phyloP scores from a whole-genome alignment of 2,113 vertebrate genomes.

The Notarius lentiginosus region DNA sequence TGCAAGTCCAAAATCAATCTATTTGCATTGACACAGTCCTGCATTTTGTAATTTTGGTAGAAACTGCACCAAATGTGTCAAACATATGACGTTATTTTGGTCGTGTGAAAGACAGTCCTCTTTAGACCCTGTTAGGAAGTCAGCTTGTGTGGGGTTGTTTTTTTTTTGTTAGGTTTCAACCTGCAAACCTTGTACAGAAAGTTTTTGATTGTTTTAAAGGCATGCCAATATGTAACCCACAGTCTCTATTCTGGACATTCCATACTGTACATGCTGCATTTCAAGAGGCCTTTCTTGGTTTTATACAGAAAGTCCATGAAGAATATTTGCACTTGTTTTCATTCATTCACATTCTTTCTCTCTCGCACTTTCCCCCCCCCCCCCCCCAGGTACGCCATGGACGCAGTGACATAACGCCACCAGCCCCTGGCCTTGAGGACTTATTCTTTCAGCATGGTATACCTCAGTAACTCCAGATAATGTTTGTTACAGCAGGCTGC shows the following conservation, averaged over 20 bases:
- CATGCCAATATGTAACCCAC: background rate
- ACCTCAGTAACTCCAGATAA: constrained; percentile 2
- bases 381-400: constrained; percentile 66
- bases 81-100: background rate
- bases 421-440: constrained; percentile 73
- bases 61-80: no score
- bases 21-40: no score
- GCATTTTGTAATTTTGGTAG: no score
- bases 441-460: constrained; percentile 73
- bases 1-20: no score
- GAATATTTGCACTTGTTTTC: constrained; percentile 38
- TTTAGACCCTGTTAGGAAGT: background rate
- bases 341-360: background rate
- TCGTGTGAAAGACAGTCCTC: background rate
- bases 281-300: constrained; percentile 35
- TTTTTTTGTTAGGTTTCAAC: background rate
- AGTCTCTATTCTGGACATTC: background rate
- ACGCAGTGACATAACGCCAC: constrained; percentile 65
- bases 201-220: no score
- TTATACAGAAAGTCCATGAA: constrained; percentile 38
- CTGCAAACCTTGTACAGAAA: background rate
- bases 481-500: background rate
- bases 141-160: background rate
- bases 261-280: constrained; percentile 9
- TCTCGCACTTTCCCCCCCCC: background rate